These are phyloP conservation scores for Enteromius thamalakanensis DNA, from an alignment of 2,797 vertebrate genomes.

Conservation along the genomic window DNA sequence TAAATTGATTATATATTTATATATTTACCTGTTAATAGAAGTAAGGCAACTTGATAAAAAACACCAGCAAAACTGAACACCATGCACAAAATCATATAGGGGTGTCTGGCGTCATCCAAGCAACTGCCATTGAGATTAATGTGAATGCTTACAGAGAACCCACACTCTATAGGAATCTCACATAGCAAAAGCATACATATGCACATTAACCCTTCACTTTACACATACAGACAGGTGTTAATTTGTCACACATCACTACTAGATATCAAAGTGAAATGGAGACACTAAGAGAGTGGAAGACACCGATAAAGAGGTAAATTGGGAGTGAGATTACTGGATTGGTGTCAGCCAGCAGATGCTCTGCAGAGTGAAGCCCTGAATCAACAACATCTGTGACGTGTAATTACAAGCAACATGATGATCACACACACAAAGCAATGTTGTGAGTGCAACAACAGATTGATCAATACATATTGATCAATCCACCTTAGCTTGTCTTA, in stretches of 20 bases:
- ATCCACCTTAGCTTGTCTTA: slow-evolving; percentile 68
- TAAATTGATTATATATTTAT: background rate
- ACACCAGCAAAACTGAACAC: slow-evolving; percentile 3
- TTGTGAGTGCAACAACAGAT: slow-evolving; percentile 44
- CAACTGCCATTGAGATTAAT: slow-evolving; percentile 16
- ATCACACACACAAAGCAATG: slow-evolving; percentile 40
- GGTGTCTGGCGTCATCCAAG: background rate
- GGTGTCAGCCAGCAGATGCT: slow-evolving; percentile 54
- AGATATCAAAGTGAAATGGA: slow-evolving; percentile 36
- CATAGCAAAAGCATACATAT: slow-evolving; percentile 32
- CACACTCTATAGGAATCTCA: background rate
- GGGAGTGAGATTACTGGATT: slow-evolving; percentile 39
- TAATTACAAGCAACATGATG: slow-evolving; percentile 55
- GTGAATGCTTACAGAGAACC: background rate
- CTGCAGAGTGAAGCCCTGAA: slow-evolving; percentile 57
- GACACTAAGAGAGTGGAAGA: slow-evolving; percentile 12
- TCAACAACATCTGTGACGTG: slow-evolving; percentile 50
- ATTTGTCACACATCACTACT: slow-evolving; percentile 50
- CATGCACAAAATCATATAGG: background rate
- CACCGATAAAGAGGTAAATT: slow-evolving; percentile 13
- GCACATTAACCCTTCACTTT: slow-evolving; percentile 27
- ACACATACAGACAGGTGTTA: slow-evolving; percentile 18
- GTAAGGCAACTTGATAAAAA: background rate
- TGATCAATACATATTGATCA: slow-evolving; percentile 74
- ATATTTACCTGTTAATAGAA: background rate